phyloP scores from a whole-genome alignment of 2,113 vertebrate genomes.

The Brienomyrus longianalis region DNA sequence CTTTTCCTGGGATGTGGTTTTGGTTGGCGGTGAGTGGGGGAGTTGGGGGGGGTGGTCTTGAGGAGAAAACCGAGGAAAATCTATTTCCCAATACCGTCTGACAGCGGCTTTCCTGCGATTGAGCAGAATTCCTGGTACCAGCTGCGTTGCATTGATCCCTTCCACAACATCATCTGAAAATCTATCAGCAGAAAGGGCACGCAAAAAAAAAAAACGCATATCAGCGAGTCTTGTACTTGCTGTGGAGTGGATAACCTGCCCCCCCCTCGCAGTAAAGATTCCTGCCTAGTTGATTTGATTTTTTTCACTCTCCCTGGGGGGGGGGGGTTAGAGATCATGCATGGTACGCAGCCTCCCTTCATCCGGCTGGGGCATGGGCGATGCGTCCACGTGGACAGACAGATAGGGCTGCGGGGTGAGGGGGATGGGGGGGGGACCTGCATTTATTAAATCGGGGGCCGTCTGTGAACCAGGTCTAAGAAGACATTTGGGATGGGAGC shows the following conservation, averaged over 20 bases:
- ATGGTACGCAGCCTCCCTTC: neutral
- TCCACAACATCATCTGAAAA: slow-evolving; percentile 78
- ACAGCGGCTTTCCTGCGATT: slow-evolving; percentile 72
- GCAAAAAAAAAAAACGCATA: slow-evolving; percentile 43
- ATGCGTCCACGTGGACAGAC: neutral
- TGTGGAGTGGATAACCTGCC: slow-evolving; percentile 24
- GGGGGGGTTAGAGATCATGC: neutral
- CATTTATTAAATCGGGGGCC: neutral
- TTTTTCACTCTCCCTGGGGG: neutral
- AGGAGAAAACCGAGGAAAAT: slow-evolving; percentile 63
- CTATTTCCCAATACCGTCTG: slow-evolving; percentile 80
- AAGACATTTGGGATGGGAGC: neutral
- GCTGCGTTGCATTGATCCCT: slow-evolving; percentile 75
- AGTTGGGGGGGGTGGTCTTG: neutral
- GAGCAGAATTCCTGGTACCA: slow-evolving; percentile 80
- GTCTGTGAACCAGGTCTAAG: neutral
- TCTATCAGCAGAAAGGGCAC: slow-evolving; percentile 75
- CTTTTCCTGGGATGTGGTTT: slow-evolving; percentile 61
- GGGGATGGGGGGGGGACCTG: neutral
- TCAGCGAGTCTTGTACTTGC: slow-evolving; percentile 50
- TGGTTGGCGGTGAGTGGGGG: slow-evolving; percentile 23
- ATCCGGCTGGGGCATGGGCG: neutral
- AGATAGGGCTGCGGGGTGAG: neutral
- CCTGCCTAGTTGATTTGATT: neutral
- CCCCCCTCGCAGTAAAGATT: slow-evolving; percentile 24